Conservation (phyloP, 2,113 vertebrate genomes). For the Vicugna pacos region DNA sequence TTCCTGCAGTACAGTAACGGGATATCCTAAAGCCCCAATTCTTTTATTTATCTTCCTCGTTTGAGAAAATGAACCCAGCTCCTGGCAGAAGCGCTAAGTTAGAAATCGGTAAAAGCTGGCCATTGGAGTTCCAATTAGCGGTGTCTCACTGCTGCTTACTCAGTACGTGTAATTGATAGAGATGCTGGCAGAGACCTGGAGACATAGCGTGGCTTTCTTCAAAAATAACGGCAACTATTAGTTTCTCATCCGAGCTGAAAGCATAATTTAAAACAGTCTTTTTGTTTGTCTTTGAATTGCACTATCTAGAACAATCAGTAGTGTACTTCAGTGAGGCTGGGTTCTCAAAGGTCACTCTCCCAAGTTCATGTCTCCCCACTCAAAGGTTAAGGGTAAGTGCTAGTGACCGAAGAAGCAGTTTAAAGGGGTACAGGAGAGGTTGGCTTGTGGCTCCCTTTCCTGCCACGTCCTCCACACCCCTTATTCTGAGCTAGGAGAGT, state of each 20-base stretch:
- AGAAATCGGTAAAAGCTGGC: constrained; percentile 64
- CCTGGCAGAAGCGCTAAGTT: constrained; percentile 70
- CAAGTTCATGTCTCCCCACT: neutral
- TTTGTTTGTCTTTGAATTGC: constrained; percentile 80
- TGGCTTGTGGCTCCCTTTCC: neutral
- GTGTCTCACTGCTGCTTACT: neutral
- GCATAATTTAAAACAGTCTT: constrained; percentile 80
- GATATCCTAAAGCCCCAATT: neutral
- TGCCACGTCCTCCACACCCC: fast-evolving
- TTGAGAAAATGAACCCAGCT: constrained; percentile 52
- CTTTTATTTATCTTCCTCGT: constrained; percentile 37
- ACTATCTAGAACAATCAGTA: constrained; percentile 78
- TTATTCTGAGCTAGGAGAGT: neutral
- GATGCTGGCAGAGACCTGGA: constrained; percentile 37
- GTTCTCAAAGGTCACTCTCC: neutral
- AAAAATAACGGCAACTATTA: constrained; percentile 75
- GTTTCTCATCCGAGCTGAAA: constrained; percentile 74
- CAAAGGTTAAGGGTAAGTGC: neutral
- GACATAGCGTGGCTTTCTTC: constrained; percentile 61
- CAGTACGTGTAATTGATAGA: constrained; percentile 65
- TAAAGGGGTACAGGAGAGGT: neutral
- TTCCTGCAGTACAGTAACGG: neutral
- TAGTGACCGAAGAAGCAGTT: neutral
- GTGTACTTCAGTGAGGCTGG: constrained; percentile 66
- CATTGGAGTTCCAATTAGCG: constrained; percentile 33